Conservation (phyloP, 2,113 vertebrate genomes). For the Baryphthengus martii region DNA sequence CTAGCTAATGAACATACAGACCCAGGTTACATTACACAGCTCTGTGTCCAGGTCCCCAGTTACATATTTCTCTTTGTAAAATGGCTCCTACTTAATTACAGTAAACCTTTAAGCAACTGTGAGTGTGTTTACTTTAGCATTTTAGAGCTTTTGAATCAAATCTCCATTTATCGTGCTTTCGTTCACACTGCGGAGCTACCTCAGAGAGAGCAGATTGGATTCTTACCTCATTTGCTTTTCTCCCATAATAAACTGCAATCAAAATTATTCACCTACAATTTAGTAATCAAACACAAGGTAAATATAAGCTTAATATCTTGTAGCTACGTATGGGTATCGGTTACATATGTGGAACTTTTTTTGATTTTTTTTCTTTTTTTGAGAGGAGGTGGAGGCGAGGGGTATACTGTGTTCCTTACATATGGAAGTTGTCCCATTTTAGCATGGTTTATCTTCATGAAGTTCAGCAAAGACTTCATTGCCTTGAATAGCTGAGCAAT, state of each 20-base stretch:
- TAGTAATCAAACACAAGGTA: not conserved
- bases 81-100: not conserved
- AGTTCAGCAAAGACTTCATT: not conserved
- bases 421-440: not conserved
- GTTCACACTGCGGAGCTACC: not conserved
- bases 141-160: not conserved
- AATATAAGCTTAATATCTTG: not conserved
- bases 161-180: not conserved
- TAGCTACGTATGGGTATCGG: not conserved
- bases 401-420: not conserved
- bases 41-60: not conserved
- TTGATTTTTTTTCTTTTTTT: not conserved
- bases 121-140: not conserved
- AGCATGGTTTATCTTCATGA: not conserved
- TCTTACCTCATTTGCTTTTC: not conserved
- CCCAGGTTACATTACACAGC: not conserved
- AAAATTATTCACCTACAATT: not conserved
- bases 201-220: not conserved
- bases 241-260: not conserved
- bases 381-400: accelerated
- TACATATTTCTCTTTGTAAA: not conserved
- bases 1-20: not conserved
- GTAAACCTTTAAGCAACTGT: not conserved
- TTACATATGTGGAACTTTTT: not conserved
- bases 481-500: not conserved